Evolutionary conservation across 2,888 invertebrate species (phyloP).

Genomic region (Xestia rhomboidea): DNA sequence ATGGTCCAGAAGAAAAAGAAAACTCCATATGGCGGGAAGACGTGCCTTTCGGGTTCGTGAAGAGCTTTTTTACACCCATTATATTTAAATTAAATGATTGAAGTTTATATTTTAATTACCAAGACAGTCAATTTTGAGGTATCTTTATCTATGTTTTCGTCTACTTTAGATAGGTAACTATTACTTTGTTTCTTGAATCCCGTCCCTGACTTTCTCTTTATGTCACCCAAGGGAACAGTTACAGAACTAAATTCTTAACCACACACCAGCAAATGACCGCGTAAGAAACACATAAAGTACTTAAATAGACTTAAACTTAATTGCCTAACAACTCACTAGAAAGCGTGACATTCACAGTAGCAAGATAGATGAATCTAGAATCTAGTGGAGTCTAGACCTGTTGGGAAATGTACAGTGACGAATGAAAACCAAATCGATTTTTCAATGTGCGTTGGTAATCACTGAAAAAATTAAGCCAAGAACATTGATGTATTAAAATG

Average conservation of each 20-base stretch:
- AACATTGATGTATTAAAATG: background rate
- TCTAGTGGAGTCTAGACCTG: conserved; percentile 3
- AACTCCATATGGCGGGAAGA: no score
- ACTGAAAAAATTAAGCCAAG: background rate
- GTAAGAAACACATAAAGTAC: conserved; percentile 35
- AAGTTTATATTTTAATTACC: background rate
- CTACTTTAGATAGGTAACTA: background rate
- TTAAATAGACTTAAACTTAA: conserved; percentile 43
- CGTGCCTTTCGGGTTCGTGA: no score
- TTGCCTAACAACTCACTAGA: conserved; percentile 41
- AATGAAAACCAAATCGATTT: background rate
- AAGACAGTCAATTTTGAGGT: background rate
- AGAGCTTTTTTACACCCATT: background rate
- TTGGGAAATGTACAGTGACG: background rate
- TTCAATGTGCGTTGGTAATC: no score
- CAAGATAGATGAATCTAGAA: conserved; percentile 22
- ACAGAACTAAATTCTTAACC: conserved; percentile 42
- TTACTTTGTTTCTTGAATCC: background rate
- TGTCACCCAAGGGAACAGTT: conserved; percentile 18
- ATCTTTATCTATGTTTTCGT: background rate
- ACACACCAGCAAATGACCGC: conserved; percentile 11
- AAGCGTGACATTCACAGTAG: conserved; percentile 32
- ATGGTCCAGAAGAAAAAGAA: no score
- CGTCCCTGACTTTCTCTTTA: background rate
- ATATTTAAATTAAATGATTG: no score